Base-by-base conservation (phyloP, 2,113 vertebrate genomes). In the Acrocephalus kingi region DNA sequence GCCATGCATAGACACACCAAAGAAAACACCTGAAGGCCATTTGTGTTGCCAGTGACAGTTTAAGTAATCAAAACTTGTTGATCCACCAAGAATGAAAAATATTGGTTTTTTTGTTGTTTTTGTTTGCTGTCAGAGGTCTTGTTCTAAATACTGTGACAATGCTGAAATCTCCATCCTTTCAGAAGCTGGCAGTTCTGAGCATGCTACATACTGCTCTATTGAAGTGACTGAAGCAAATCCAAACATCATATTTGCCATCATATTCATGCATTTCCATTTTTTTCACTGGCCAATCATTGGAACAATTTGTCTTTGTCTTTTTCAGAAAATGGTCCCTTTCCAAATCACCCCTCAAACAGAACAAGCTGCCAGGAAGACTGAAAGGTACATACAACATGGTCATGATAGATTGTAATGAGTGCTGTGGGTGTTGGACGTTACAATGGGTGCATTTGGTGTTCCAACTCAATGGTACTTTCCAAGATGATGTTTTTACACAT, bases 271-370 rank as follows among this genome's bases (percentile, higher is more conserved):
- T 94, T 95, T 89, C 58, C n/a, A 72, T 91, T 94, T 85, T 84
- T 37, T 79, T 30, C 61, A 31, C 25, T 61, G 43, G 33, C 43
- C 71, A 37, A 55, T 74, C 63, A 83, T 2, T 94, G 78, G 62
- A 94, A 76, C 66, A 91, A 91, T 95, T 93, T 84, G 75, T 93
- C 58, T 30, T 61, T 89, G 72, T 91, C 67, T 59, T 94, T 94
- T 94, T 83, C 35, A 62, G 55, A 91, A 94, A 93, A 73, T 0
- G 2, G 13, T 91, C 59, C 33, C 20, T 83, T 87, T 93, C 46
- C 90, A 93, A 96, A 91, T 73, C 72, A 84, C 68, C 39, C 51
- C 27, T 94, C 48, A 85, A 88, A 91, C 4, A 84, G 84, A 91
- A 84, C 43, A 74, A 85, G 51, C 55, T 94, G 82, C 87, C 83